A percentile compares a stretch with the other conserved stretches of the same genome.
phyloP scores from a whole-genome alignment of 1,140 invertebrate species.

The Thaumetopoea pityocampa region DNA sequence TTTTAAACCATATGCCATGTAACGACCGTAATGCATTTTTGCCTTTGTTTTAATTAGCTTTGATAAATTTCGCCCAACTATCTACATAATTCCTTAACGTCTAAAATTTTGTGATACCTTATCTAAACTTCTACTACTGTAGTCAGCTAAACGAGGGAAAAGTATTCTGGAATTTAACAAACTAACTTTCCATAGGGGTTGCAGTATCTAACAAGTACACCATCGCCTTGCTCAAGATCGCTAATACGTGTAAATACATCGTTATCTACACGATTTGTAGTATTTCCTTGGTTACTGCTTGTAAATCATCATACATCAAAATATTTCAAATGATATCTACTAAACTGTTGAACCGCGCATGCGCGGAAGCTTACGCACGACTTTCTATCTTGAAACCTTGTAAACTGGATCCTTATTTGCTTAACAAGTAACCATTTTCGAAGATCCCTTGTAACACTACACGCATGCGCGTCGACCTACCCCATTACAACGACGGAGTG shows the following conservation, averaged over 20 bases:
- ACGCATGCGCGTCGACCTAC: conserved; percentile 37
- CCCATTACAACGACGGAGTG: conserved; percentile 30
- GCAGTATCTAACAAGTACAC: neutral
- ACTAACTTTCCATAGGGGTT: too few species aligned
- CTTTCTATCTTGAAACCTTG: conserved; percentile 10
- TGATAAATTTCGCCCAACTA: too few species aligned
- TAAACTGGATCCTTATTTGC: conserved; percentile 1
- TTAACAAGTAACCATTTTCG: conserved; percentile 5
- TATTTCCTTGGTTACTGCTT: conserved; percentile 35
- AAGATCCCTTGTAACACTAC: conserved; percentile 24
- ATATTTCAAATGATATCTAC: conserved; percentile 32
- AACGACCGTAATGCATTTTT: too few species aligned
- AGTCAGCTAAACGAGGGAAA: too few species aligned
- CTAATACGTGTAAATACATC: conserved; percentile 6
- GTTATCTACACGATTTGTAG: conserved; percentile 26
- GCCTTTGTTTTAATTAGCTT: too few species aligned
- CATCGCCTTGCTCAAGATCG: neutral
- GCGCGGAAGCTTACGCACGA: conserved; percentile 10
- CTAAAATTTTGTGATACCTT: too few species aligned
- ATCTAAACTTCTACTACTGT: too few species aligned
- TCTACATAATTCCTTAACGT: too few species aligned
- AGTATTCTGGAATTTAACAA: too few species aligned
- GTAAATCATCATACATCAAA: conserved; percentile 37
- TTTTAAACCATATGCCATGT: too few species aligned
- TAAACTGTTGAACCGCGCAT: conserved; percentile 21